A percentile compares a stretch with the other conserved stretches of the same genome.
phyloP scores from a whole-genome alignment of 2,797 vertebrate species.

The Arnoldichthys spilopterus region DNA sequence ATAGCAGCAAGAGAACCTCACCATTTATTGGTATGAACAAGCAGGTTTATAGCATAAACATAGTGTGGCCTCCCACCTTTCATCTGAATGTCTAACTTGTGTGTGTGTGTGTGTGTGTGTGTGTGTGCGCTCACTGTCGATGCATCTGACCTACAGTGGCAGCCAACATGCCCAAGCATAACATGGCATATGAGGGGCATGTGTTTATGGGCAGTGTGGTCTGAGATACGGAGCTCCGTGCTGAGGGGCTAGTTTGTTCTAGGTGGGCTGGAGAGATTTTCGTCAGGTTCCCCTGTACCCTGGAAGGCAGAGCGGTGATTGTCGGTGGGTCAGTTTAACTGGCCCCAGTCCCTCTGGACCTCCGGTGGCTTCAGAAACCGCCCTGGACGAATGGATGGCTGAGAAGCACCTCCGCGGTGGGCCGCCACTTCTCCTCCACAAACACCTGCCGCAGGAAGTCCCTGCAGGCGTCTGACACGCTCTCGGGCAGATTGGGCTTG shows the following conservation, averaged over 20 bases:
- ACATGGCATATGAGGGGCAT: not conserved
- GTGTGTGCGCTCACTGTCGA: not conserved
- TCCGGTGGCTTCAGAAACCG: slow-evolving; percentile 75
- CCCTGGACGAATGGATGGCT: slow-evolving; percentile 86
- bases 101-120: slow-evolving; percentile 1
- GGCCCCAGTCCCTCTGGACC: not conserved
- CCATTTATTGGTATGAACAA: not conserved
- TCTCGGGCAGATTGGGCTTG: slow-evolving; percentile 85
- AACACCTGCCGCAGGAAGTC: slow-evolving; percentile 91
- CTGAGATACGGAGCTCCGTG: slow-evolving; percentile 14
- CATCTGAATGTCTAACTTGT: not conserved
- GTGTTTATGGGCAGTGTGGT: not conserved
- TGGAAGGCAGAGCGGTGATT: slow-evolving; percentile 74
- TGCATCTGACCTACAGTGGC: not conserved
- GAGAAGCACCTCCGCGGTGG: slow-evolving; percentile 87
- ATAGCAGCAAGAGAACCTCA: not conserved
- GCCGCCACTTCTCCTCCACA: slow-evolving; percentile 90
- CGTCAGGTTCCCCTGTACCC: slow-evolving; percentile 59
- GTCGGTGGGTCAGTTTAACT: slow-evolving; percentile 50
- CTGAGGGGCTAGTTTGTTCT: slow-evolving; percentile 59
- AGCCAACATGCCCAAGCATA: not conserved
- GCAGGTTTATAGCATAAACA: not conserved
- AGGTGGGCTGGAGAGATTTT: slow-evolving; percentile 54
- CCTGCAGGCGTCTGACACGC: slow-evolving; percentile 83
- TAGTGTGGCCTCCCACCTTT: not conserved